phyloP scores from a whole-genome alignment of 1,140 invertebrate genomes.

The Drosophila ficusphila region DNA sequence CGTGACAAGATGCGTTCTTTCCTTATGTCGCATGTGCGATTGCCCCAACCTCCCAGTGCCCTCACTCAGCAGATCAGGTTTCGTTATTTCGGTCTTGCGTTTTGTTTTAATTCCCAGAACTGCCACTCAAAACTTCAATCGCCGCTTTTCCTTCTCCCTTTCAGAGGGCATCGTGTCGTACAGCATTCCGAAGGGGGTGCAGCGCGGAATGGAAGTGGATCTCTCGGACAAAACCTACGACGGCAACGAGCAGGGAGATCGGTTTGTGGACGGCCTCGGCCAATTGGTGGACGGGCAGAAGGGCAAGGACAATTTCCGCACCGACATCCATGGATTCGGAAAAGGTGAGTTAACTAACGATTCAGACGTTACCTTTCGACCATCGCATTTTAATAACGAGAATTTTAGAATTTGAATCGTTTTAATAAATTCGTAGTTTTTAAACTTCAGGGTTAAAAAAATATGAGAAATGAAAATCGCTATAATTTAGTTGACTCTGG shows the following conservation, averaged over 20 bases:
- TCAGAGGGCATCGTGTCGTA: conserved; percentile 93
- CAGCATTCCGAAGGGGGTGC: conserved; percentile 91
- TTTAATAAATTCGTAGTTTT: too few species aligned
- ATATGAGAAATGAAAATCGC: too few species aligned
- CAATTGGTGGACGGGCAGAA: conserved; percentile 95
- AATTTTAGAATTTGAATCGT: too few species aligned
- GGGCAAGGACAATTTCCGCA: conserved; percentile 92
- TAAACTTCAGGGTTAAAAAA: too few species aligned
- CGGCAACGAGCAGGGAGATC: conserved; percentile 91
- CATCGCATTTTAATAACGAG: too few species aligned
- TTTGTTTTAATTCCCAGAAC: conserved; percentile 50
- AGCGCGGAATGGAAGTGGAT: conserved; percentile 92
- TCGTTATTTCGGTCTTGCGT: conserved; percentile 38
- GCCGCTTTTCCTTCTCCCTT: conserved; percentile 58
- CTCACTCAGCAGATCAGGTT: conserved; percentile 32
- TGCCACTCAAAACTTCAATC: conserved; percentile 33
- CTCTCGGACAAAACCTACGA: conserved; percentile 97
- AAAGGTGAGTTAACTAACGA: conserved; percentile 87
- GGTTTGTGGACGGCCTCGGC: conserved; percentile 93
- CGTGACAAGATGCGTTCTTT: conserved; percentile 49
- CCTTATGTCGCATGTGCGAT: conserved; percentile 35
- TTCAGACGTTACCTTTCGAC: too few species aligned
- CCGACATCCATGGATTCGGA: conserved; percentile 88
- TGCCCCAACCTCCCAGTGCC: neutral
- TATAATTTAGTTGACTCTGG: too few species aligned